These are phyloP conservation scores for Pachycephala philippinensis DNA, from an alignment of 2,113 vertebrate species.

Conservation along the genomic window DNA sequence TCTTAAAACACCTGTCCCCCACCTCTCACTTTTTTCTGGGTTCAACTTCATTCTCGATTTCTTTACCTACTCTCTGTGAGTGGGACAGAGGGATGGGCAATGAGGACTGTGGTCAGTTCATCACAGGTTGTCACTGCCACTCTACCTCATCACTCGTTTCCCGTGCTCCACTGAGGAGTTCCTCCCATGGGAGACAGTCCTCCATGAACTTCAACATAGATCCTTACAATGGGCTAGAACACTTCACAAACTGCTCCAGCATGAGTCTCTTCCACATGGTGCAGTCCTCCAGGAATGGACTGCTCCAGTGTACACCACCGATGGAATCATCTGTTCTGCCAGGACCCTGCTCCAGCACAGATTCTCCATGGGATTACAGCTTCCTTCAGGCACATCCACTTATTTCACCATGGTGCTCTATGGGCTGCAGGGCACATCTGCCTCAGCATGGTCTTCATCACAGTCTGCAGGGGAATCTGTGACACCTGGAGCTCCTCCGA, in stretches of 20 bases:
- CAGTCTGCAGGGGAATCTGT: neutral
- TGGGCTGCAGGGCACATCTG: neutral
- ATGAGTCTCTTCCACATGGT: rapidly evolving
- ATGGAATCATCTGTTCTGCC: neutral
- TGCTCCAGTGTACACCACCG: rapidly evolving
- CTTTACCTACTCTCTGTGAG: neutral
- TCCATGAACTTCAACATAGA: neutral
- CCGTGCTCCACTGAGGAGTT: neutral
- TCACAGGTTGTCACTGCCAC: neutral
- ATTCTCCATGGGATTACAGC: no score
- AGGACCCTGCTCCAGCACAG: neutral
- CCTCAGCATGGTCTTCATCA: neutral
- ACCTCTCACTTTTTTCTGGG: neutral
- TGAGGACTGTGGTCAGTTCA: neutral
- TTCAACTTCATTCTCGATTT: neutral
- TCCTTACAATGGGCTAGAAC: neutral
- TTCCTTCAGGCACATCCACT: neutral
- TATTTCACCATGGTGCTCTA: neutral
- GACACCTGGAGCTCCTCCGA: neutral
- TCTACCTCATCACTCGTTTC: neutral
- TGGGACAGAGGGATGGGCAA: neutral
- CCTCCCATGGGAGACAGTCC: neutral
- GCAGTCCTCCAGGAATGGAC: neutral
- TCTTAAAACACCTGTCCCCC: neutral
- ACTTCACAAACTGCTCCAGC: neutral